Evolutionary conservation across 92 coral and sea anemone species (phyloP).

Genomic region (Siderastrea radians): DNA sequence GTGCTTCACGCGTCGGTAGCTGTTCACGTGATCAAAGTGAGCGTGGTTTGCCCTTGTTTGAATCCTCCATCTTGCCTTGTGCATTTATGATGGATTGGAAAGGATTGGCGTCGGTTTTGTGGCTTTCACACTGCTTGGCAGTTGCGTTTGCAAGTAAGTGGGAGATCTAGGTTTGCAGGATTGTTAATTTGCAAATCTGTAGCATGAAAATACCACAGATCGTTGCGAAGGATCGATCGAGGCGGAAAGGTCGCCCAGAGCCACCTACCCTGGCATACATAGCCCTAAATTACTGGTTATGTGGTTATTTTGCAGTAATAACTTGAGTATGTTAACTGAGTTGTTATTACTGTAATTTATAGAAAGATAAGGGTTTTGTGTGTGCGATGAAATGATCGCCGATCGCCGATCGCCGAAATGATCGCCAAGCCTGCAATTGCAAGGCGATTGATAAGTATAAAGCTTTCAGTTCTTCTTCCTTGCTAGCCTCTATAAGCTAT

Average conservation of each 20-base stretch:
- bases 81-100: conserved; percentile 33
- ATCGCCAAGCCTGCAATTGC: no score
- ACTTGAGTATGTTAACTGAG: background rate
- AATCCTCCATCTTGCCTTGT: conserved; percentile 33
- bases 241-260: background rate
- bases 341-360: no score
- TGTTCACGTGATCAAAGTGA: conserved; percentile 38
- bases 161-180: background rate
- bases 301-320: conserved; percentile 19
- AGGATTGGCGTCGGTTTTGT: conserved; percentile 9
- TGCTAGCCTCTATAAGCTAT: background rate
- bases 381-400: no score
- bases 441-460: background rate
- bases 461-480: background rate
- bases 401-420: no score
- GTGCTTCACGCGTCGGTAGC: conserved; percentile 12
- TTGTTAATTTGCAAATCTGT: background rate
- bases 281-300: conserved; percentile 30
- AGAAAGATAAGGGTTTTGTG: no score
- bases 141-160: conserved; percentile 30
- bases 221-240: background rate
- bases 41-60: conserved; percentile 27
- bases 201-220: background rate
- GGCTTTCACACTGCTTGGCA: conserved; percentile 23
- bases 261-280: conserved; percentile 19